Conservation (phyloP, 2,797 vertebrate species). For the Enteromius viviparus region DNA sequence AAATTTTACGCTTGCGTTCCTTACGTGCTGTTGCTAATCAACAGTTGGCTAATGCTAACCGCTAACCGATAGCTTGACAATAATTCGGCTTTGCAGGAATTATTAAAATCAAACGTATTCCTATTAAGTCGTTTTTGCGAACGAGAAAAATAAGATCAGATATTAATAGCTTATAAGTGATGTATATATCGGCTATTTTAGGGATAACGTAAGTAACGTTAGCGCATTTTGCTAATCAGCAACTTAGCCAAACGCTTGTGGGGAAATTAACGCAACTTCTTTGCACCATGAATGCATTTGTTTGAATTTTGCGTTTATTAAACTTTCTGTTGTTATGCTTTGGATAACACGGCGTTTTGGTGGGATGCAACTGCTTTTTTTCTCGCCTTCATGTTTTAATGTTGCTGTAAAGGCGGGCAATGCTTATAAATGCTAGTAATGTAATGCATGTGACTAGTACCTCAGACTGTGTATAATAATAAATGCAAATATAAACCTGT, state of each 20-base stretch:
- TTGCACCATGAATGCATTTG: not conserved
- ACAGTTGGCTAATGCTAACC: slow-evolving; percentile 49
- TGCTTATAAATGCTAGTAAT: not conserved
- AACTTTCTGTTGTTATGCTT: not conserved
- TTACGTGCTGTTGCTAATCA: slow-evolving; percentile 30
- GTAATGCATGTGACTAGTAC: too few species aligned
- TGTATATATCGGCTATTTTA: not conserved
- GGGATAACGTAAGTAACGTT: not conserved
- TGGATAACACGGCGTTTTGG: not conserved
- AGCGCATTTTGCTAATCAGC: slow-evolving; percentile 12
- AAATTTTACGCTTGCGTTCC: slow-evolving; percentile 13
- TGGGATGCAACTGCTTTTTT: not conserved
- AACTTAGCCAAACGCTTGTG: slow-evolving; percentile 7
- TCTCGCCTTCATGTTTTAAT: not conserved
- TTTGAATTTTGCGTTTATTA: not conserved
- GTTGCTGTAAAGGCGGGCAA: slow-evolving; percentile 23
- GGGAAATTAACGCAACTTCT: not conserved
- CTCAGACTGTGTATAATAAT: not conserved
- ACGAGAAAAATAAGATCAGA: not conserved
- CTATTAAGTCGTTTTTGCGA: fast-evolving
- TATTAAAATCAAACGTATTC: too few species aligned
- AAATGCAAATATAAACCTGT: not conserved
- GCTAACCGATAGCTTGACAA: slow-evolving; percentile 26
- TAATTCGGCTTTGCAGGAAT: too few species aligned
- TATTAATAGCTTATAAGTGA: not conserved